phyloP scores from a whole-genome alignment of 1,140 invertebrate genomes.

The Mactra quadrangularis region DNA sequence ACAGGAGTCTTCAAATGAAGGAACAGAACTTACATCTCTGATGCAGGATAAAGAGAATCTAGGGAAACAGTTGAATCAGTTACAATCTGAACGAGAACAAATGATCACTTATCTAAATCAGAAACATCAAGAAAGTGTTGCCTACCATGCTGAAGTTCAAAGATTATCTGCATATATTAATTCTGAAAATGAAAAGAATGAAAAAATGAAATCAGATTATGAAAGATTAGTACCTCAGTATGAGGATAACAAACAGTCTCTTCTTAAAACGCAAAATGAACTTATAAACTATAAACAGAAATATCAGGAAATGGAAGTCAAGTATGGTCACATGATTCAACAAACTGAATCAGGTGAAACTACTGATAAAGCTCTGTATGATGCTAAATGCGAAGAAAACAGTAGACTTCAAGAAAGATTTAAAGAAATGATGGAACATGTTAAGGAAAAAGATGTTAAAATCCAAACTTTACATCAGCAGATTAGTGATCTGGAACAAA shows the following conservation, averaged over 20 bases:
- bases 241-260: conserved; percentile 84
- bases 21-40: conserved; percentile 73
- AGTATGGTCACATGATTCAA: conserved; percentile 78
- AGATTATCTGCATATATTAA: conserved; percentile 85
- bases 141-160: conserved; percentile 93
- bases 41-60: conserved; percentile 82
- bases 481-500: conserved; percentile 75
- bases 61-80: conserved; percentile 76
- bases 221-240: conserved; percentile 73
- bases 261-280: conserved; percentile 85
- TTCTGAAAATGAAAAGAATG: conserved; percentile 79
- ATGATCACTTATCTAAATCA: conserved; percentile 89
- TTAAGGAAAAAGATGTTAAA: conserved; percentile 74
- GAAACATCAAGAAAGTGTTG: conserved; percentile 92
- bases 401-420: conserved; percentile 70
- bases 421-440: conserved; percentile 65
- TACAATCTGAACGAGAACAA: conserved; percentile 88
- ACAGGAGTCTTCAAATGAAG: conserved; percentile 77
- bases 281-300: conserved; percentile 84
- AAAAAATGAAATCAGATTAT: conserved; percentile 81
- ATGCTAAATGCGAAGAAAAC: conserved; percentile 73
- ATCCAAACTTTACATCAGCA: conserved; percentile 71
- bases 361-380: conserved; percentile 74
- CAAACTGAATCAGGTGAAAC: conserved; percentile 73
- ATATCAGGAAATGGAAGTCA: conserved; percentile 84